Conservation (phyloP, 2,888 invertebrate species). For the Litoditis marina region DNA sequence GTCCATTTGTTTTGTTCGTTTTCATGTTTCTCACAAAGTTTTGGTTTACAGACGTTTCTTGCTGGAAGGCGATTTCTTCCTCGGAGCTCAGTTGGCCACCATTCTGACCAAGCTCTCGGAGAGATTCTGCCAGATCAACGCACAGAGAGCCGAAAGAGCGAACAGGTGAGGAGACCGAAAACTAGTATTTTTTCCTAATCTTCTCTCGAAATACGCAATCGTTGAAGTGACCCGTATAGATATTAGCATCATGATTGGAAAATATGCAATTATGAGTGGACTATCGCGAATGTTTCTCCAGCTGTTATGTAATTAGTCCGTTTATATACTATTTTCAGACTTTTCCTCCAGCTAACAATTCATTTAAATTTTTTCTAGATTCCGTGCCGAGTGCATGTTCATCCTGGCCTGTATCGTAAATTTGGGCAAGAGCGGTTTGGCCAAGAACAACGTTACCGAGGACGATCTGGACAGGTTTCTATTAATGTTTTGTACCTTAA, state of each 20-base stretch:
- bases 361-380: slow-evolving; percentile 16
- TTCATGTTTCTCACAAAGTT: background rate
- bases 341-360: too few species aligned
- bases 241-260: slow-evolving; percentile 4
- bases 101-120: slow-evolving; percentile 86
- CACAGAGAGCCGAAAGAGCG: slow-evolving; percentile 24
- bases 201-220: too few species aligned
- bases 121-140: slow-evolving; percentile 66
- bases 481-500: too few species aligned
- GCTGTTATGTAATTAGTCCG: slow-evolving; percentile 4
- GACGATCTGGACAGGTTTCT: slow-evolving; percentile 83
- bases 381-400: slow-evolving; percentile 77
- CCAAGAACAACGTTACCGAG: slow-evolving; percentile 74
- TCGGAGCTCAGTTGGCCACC: slow-evolving; percentile 85
- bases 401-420: slow-evolving; percentile 82
- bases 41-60: slow-evolving; percentile 70
- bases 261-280: too few species aligned
- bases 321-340: slow-evolving; percentile 22
- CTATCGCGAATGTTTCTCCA: background rate
- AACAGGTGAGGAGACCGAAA: background rate
- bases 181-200: background rate
- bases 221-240: background rate
- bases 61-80: slow-evolving; percentile 91
- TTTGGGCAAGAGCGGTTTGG: slow-evolving; percentile 74
- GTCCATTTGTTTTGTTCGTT: too few species aligned